Evolutionary conservation across 2,888 invertebrate species (phyloP).

Genomic region (Lampropteryx suffumata): DNA sequence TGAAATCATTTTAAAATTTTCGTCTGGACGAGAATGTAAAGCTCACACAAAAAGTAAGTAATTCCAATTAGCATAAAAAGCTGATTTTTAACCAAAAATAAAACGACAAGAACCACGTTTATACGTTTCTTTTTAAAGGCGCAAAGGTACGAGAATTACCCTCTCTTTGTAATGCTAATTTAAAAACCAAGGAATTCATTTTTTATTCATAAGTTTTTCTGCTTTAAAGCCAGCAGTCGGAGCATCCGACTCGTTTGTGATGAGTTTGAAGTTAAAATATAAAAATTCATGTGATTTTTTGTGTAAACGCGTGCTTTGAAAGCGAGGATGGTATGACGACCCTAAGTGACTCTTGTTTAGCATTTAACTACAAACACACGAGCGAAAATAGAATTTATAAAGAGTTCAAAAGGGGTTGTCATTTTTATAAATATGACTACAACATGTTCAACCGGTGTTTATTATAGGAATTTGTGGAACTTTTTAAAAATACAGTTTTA

Average conservation of each 20-base stretch:
- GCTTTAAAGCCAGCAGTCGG: conserved; percentile 75
- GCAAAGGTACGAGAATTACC: conserved; percentile 79
- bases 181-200: conserved; percentile 82
- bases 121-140: conserved; percentile 70
- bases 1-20: neutral
- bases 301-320: conserved; percentile 41
- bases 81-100: conserved; percentile 70
- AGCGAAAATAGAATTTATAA: neutral
- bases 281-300: conserved; percentile 55
- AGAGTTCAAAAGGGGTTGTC: neutral
- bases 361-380: conserved; percentile 17
- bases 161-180: conserved; percentile 81
- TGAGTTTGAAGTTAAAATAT: conserved; percentile 64
- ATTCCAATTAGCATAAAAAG: conserved; percentile 48
- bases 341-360: conserved; percentile 28
- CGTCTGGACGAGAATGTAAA: neutral
- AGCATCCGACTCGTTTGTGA: conserved; percentile 73
- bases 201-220: conserved; percentile 83
- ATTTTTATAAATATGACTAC: neutral
- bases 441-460: neutral
- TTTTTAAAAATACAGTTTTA: too few species aligned
- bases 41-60: conserved; percentile 5
- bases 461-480: too few species aligned
- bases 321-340: conserved; percentile 32
- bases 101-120: conserved; percentile 69